Conservation (phyloP, 2,113 vertebrate genomes). For the Isurus oxyrinchus region DNA sequence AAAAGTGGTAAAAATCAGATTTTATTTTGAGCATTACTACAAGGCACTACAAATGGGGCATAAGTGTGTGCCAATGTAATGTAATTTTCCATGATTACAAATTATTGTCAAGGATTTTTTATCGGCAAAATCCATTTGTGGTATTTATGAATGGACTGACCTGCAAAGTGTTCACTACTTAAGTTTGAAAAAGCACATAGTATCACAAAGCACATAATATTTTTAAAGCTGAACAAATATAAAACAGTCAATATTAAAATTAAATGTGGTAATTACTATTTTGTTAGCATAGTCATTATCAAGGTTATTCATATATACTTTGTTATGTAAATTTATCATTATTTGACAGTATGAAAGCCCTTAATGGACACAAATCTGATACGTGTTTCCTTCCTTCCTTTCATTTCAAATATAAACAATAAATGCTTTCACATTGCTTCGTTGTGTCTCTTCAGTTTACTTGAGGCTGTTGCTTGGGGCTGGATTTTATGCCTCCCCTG, state of each 20-base stretch:
- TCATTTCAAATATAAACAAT: not conserved
- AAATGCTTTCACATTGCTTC: not conserved
- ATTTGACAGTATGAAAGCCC: not conserved
- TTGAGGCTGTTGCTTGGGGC: no score
- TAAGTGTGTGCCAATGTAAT: not conserved
- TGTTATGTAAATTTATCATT: not conserved
- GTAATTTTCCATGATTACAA: not conserved
- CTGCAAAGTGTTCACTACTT: not conserved
- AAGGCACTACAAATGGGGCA: not conserved
- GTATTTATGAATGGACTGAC: no score
- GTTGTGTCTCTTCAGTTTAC: not conserved
- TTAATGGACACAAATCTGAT: no score
- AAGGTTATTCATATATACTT: not conserved
- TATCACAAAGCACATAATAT: not conserved
- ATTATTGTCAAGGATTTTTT: not conserved
- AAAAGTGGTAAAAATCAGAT: not conserved
- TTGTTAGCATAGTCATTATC: not conserved
- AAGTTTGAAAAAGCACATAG: not conserved
- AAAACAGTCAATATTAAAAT: no score
- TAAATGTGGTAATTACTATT: not conserved
- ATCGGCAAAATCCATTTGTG: no score
- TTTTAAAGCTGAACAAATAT: no score
- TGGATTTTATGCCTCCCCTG: no score
- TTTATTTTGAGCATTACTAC: not conserved
- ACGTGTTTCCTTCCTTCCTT: not conserved